These are phyloP conservation scores for Ptyas mucosa DNA, from an alignment of 2,113 vertebrate genomes.

Conservation along the genomic window DNA sequence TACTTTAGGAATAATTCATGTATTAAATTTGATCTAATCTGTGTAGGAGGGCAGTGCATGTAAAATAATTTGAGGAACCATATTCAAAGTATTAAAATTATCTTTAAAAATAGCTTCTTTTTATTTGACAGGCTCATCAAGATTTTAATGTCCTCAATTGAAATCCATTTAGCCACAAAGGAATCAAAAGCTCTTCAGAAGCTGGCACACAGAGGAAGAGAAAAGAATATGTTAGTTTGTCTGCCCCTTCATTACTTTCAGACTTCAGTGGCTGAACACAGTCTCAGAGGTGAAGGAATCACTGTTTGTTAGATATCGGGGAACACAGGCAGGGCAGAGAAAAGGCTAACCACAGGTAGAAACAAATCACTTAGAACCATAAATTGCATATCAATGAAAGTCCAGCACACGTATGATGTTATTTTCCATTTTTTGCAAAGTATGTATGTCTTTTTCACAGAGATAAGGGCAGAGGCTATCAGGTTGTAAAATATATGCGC, in stretches of 20 bases:
- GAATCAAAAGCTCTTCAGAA: slow-evolving; percentile 4
- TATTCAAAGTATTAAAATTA: background rate
- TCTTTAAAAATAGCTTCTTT: background rate
- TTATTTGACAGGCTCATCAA: background rate
- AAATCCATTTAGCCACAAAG: slow-evolving; percentile 4
- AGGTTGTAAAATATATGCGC: background rate
- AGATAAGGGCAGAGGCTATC: background rate
- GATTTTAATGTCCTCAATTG: background rate
- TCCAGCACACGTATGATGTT: background rate
- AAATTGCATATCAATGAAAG: background rate
- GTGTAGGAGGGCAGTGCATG: background rate
- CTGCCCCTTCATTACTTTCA: slow-evolving; percentile 1
- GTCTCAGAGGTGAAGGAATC: background rate
- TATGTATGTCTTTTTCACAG: background rate
- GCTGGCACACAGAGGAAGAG: background rate
- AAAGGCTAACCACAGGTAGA: background rate
- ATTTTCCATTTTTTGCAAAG: background rate
- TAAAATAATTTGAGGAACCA: background rate
- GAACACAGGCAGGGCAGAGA: background rate
- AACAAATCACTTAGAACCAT: background rate
- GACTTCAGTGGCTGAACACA: slow-evolving; percentile 8
- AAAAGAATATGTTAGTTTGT: background rate
- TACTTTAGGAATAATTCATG: background rate
- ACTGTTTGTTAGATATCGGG: background rate
- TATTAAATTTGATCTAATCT: background rate